Conservation (phyloP, 2,113 vertebrate species). For the Hystrix cristata region DNA sequence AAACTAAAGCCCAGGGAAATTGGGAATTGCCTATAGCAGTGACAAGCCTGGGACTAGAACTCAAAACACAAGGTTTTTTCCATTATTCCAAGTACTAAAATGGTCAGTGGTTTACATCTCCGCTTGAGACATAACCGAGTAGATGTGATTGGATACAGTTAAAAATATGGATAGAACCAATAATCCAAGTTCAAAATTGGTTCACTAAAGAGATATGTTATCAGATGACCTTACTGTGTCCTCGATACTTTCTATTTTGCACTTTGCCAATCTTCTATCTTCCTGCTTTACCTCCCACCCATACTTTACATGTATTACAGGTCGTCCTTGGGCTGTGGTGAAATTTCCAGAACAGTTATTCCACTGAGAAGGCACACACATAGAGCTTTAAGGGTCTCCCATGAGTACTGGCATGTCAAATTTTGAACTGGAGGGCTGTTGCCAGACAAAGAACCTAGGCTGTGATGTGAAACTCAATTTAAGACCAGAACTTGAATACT, state of each 20-base stretch:
- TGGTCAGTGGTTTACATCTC: background rate
- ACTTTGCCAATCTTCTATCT: background rate
- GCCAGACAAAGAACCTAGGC: background rate
- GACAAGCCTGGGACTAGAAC: background rate
- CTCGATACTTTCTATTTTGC: background rate
- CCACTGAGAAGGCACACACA: background rate
- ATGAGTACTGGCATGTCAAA: background rate
- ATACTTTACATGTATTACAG: background rate
- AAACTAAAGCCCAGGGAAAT: slow-evolving; percentile 56
- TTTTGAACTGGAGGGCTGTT: background rate
- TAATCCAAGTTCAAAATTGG: background rate
- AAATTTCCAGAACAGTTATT: slow-evolving; percentile 53
- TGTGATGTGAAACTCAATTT: slow-evolving; percentile 33
- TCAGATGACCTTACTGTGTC: background rate
- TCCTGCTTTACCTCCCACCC: background rate
- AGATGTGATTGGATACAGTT: slow-evolving; percentile 26
- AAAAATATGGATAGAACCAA: background rate
- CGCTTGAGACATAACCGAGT: background rate
- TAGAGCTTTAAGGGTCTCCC: background rate
- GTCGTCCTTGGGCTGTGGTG: background rate
- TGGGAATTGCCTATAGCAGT: background rate
- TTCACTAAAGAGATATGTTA: background rate
- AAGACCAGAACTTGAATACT: background rate
- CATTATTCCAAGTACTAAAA: background rate
- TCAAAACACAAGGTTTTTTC: background rate